Conservation (phyloP, 1,140 invertebrate genomes). For the Microplitis mediator region DNA sequence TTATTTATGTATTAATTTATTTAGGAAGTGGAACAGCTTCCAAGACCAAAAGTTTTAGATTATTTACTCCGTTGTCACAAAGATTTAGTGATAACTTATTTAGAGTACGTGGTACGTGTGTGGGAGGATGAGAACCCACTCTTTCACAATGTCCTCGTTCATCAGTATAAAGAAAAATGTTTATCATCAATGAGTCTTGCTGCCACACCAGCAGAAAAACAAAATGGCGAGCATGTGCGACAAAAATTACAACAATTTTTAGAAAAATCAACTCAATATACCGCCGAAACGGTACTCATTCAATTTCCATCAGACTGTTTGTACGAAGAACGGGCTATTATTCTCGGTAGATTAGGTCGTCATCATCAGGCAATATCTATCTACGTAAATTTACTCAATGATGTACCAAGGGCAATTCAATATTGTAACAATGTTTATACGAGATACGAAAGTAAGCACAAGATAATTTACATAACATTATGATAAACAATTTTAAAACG, state of each 20-base stretch:
- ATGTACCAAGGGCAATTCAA: constrained; percentile 79
- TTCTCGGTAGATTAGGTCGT: constrained; percentile 84
- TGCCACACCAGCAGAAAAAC: constrained; percentile 66
- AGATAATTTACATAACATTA: not conserved
- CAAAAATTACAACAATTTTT: constrained; percentile 86
- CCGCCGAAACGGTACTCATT: constrained; percentile 84
- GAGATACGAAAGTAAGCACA: constrained; percentile 49
- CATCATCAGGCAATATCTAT: constrained; percentile 92
- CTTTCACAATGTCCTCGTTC: constrained; percentile 90
- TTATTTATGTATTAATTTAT: constrained; percentile 6
- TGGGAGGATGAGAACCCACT: constrained; percentile 87
- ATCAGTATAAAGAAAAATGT: constrained; percentile 79
- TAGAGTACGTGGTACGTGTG: constrained; percentile 90
- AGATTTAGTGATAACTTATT: constrained; percentile 84
- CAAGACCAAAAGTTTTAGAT: constrained; percentile 86
- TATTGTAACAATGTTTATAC: constrained; percentile 81
- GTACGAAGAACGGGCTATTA: constrained; percentile 91
- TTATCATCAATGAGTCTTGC: constrained; percentile 64
- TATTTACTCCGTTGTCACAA: constrained; percentile 84
- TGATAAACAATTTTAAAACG: not conserved
- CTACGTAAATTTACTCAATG: constrained; percentile 83
- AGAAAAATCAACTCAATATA: constrained; percentile 81
- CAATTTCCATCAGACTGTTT: constrained; percentile 87
- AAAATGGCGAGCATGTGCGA: constrained; percentile 69
- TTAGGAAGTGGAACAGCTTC: constrained; percentile 85